Evolutionary conservation across 2,113 vertebrate species (phyloP).

Genomic region (Ifrita kowaldi): DNA sequence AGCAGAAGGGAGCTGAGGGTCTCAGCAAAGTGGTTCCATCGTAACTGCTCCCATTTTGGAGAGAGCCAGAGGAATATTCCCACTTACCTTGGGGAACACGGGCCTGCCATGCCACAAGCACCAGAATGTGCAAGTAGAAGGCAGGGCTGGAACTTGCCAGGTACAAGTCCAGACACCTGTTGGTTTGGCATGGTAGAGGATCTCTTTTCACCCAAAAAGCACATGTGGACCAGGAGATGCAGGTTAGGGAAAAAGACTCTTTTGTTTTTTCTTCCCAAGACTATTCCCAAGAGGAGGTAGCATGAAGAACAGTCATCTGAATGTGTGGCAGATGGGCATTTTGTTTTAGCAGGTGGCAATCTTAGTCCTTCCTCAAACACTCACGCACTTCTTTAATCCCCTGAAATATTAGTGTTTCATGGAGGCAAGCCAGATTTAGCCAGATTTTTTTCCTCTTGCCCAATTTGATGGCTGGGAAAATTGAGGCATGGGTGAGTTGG

Average conservation of each 20-base stretch:
- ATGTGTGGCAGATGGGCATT: not conserved
- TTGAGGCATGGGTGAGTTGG: rapidly evolving
- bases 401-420: not conserved
- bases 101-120: not conserved
- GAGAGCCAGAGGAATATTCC: not conserved
- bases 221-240: rapidly evolving
- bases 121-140: not conserved
- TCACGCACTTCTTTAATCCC: not conserved
- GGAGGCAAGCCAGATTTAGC: not conserved
- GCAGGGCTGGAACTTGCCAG: not conserved
- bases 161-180: not conserved
- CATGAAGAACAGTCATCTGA: not conserved
- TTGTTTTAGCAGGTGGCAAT: not conserved
- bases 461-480: not conserved
- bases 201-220: not conserved
- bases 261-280: not conserved
- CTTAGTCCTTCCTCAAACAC: not conserved
- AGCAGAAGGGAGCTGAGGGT: not conserved
- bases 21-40: not conserved
- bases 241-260: not conserved
- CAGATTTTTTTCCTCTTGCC: not conserved
- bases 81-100: not conserved
- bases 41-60: not conserved
- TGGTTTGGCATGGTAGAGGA: not conserved
- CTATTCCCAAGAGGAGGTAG: not conserved